Evolutionary conservation across 2,797 vertebrate genomes (phyloP).

Genomic region (Odontamblyopus rebecca): DNA sequence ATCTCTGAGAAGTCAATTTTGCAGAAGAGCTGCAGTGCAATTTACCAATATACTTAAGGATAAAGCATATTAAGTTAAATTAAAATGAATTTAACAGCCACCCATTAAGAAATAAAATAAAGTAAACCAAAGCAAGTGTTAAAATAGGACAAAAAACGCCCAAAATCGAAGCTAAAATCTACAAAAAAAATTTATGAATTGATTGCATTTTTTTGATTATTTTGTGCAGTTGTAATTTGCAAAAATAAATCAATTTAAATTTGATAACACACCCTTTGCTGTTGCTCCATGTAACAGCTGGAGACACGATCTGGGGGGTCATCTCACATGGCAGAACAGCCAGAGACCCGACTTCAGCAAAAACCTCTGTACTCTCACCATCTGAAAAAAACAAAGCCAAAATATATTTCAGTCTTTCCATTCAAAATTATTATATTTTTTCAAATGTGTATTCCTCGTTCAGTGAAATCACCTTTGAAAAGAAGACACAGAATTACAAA

Average conservation of each 20-base stretch:
- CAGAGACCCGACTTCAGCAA: slow-evolving; percentile 51
- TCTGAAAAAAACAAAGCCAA: slow-evolving; percentile 36
- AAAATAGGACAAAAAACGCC: too few relatives aligned
- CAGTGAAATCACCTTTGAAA: slow-evolving; percentile 56
- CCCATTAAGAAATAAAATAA: too few relatives aligned
- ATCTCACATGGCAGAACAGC: slow-evolving; percentile 61
- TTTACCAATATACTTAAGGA: too few relatives aligned
- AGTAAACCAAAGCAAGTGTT: too few relatives aligned
- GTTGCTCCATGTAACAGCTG: slow-evolving; percentile 55
- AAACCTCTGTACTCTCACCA: slow-evolving; percentile 40
- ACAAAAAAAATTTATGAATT: too few relatives aligned
- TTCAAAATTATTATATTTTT: neutral
- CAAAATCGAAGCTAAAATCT: too few relatives aligned
- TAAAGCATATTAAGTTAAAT: too few relatives aligned
- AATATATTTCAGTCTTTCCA: neutral
- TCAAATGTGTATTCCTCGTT: neutral
- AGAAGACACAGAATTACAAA: slow-evolving; percentile 41
- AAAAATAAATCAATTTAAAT: neutral
- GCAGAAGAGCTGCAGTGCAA: too few relatives aligned
- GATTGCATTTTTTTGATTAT: too few relatives aligned
- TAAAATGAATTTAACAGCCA: too few relatives aligned
- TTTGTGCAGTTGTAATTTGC: neutral
- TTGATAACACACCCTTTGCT: slow-evolving; percentile 40
- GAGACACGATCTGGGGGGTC: accelerated
- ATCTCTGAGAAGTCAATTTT: too few relatives aligned